Evolutionary conservation across 2,797 vertebrate genomes (phyloP), one percentile per base, ranked within the genome.

Genomic region (Adelosebastes latens): DNA sequence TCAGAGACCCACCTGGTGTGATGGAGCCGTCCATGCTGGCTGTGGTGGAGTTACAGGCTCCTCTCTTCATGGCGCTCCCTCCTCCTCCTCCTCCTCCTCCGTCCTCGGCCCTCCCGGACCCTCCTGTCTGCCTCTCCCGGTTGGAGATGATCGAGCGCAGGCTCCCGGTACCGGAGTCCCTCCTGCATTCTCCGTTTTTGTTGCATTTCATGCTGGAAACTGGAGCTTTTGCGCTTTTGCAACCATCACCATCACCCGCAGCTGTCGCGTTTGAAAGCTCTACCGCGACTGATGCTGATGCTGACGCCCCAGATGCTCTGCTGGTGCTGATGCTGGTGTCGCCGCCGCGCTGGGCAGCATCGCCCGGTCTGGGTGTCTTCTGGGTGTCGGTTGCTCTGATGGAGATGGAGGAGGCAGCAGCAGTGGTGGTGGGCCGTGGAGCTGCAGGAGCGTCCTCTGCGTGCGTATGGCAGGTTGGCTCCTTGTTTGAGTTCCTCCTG

Each of bases 121-220:
- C 90, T 62, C 84, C 90, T 11, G 87, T 90, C 91, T 94, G 92
- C 91, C 89, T 95, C 92, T 96, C 95, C 93, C 93, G 91, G 79
- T 96, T 96, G 93, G 95, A 94, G 90, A 95, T 95, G 88, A 96
- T 96, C 64, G 96, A 96, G 88, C 95, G 95, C 85, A 96, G 94
- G 90, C 96, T 96, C 88, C 95, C 95, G 83, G 95, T 95, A 49
- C 94, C 95, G 18, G 95, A 96, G 94, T 94, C 95, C 92, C 96
- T 92, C 92, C 95, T 95, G 95, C 96, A 97, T 93, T 97, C 96
- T 88, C 96, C 96, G 96, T 97, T 97, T 91, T 96, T 96, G 95
- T 95, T 96, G 94, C 96, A 96, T 94, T 96, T 97, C 95, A 96
- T 96, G 87, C 92, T 95, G 89, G 93, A 93, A 92, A 92, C 79